A percentile compares a stretch with the other conserved stretches of the same genome.
These are phyloP conservation scores for Petromus typicus DNA, from an alignment of 2,113 vertebrate genomes.

Conservation along the genomic window DNA sequence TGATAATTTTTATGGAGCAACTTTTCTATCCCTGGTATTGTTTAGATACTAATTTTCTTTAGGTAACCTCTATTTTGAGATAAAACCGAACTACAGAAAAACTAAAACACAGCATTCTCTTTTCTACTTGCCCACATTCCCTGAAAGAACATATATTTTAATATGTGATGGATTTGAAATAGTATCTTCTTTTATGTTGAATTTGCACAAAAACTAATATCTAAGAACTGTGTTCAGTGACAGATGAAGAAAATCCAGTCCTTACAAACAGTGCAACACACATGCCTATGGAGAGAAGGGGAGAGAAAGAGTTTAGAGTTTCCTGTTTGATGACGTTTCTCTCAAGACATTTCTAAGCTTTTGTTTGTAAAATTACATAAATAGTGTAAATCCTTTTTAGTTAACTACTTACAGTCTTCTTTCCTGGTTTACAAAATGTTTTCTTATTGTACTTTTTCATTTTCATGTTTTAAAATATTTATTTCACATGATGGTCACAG, in stretches of 20 bases:
- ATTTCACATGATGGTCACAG: background rate
- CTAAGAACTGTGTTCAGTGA: background rate
- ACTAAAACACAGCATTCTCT: background rate
- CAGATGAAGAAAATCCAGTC: too few species aligned
- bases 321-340: background rate
- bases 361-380: background rate
- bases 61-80: background rate
- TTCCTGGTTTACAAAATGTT: background rate
- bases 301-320: background rate
- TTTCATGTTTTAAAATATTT: background rate
- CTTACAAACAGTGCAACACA: too few species aligned
- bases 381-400: background rate
- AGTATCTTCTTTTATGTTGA: background rate
- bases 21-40: background rate
- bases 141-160: background rate
- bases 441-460: background rate
- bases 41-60: background rate
- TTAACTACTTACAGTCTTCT: background rate
- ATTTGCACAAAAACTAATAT: background rate
- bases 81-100: slow-evolving; percentile 2
- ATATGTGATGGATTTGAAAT: background rate
- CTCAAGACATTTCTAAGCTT: background rate
- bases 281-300: background rate
- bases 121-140: background rate
- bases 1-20: background rate